phyloP scores from a whole-genome alignment of 2,113 vertebrate species.

The Spizaetus ornatus region DNA sequence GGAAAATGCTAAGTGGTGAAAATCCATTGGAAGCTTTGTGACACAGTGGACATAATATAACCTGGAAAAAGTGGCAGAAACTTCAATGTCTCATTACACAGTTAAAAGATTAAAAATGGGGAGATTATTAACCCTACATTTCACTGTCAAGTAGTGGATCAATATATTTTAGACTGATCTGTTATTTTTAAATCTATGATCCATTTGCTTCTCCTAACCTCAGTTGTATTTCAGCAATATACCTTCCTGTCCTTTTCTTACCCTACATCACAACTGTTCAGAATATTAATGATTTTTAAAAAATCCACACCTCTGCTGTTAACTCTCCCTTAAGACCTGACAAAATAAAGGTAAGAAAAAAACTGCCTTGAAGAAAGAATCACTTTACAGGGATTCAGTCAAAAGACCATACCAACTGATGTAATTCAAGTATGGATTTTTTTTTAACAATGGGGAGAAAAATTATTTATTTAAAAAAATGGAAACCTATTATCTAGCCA shows the following conservation, averaged over 20 bases:
- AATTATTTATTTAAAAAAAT: neutral
- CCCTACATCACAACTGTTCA: neutral
- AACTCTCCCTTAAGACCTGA: neutral
- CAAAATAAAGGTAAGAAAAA: neutral
- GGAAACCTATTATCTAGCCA: neutral
- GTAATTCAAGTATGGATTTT: neutral
- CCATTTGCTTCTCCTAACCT: neutral
- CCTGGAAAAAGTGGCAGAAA: neutral
- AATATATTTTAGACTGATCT: neutral
- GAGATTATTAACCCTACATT: neutral
- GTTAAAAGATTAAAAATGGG: neutral
- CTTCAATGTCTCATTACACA: neutral
- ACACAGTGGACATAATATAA: neutral
- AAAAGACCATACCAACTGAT: neutral
- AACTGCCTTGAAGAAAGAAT: neutral
- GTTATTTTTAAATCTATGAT: neutral
- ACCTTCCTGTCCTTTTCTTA: neutral
- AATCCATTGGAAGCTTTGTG: neutral
- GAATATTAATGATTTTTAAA: neutral
- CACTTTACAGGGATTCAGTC: neutral
- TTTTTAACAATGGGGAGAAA: neutral
- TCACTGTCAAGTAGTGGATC: neutral
- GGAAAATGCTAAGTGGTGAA: neutral
- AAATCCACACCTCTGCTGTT: neutral
- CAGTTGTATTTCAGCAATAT: neutral